Evolutionary conservation across 2,888 invertebrate species (phyloP).

Genomic region (Morpho helenor): DNA sequence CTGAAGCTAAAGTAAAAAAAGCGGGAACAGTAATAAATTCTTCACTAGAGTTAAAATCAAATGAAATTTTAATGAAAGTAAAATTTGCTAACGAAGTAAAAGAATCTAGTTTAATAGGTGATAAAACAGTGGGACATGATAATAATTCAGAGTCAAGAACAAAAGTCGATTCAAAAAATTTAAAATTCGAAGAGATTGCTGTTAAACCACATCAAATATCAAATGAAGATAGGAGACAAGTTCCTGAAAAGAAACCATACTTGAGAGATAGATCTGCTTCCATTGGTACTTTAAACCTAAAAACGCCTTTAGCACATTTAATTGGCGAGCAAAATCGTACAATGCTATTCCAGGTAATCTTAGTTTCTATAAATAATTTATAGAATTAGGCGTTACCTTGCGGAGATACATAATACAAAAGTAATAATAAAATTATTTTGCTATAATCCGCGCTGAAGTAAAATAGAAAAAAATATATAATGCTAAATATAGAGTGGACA

Average conservation of each 20-base stretch:
- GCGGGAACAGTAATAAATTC: background rate
- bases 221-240: slow-evolving; percentile 30
- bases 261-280: slow-evolving; percentile 80
- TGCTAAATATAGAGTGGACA: no score
- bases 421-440: no score
- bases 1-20: slow-evolving; percentile 16
- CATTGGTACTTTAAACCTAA: slow-evolving; percentile 75
- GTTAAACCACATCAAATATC: slow-evolving; percentile 28
- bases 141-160: slow-evolving; percentile 14
- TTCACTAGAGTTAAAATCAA: background rate
- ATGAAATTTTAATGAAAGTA: background rate
- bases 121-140: background rate
- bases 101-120: background rate
- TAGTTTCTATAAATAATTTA: background rate
- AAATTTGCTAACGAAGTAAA: background rate
- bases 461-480: no score
- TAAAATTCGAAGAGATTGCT: slow-evolving; percentile 52
- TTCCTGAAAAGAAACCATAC: slow-evolving; percentile 59
- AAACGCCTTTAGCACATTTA: slow-evolving; percentile 67
- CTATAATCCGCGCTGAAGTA: no score
- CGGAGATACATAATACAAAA: no score
- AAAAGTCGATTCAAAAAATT: slow-evolving; percentile 26
- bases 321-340: slow-evolving; percentile 90
- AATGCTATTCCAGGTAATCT: slow-evolving; percentile 92
- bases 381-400: no score